Percentiles rank a stretch among this genome's conserved stretches.
Conservation (phyloP, 2,888 invertebrate genomes). For the Tridacna crocea region DNA sequence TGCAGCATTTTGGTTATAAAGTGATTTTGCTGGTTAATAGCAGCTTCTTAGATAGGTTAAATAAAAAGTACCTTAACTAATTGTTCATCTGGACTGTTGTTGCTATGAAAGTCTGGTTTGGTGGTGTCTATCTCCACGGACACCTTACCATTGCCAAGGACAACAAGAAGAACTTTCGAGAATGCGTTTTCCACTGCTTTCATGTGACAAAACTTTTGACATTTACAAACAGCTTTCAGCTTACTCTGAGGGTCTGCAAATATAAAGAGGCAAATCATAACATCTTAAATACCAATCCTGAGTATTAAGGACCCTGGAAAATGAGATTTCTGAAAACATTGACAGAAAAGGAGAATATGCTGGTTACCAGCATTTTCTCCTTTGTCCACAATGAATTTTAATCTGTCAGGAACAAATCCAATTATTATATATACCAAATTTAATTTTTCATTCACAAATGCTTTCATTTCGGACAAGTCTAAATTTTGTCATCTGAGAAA, state of each 20-base stretch:
- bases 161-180: constrained; percentile 73
- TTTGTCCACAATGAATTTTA: too few relatives aligned
- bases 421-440: too few relatives aligned
- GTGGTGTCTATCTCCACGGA: constrained; percentile 77
- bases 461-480: too few relatives aligned
- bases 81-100: constrained; percentile 53
- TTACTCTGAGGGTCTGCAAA: constrained; percentile 71
- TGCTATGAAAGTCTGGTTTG: constrained; percentile 61
- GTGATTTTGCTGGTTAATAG: too few relatives aligned
- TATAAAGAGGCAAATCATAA: not conserved
- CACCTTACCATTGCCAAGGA: constrained; percentile 75
- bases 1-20: too few relatives aligned
- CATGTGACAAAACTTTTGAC: constrained; percentile 75
- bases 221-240: constrained; percentile 71
- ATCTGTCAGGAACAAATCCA: too few relatives aligned
- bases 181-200: constrained; percentile 78
- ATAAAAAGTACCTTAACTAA: constrained; percentile 46
- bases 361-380: too few relatives aligned
- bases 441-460: too few relatives aligned
- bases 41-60: too few relatives aligned
- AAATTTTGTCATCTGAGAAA: too few relatives aligned
- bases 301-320: not conserved
- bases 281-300: not conserved
- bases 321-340: not conserved
- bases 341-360: not conserved